Base-by-base conservation (phyloP, 2,888 invertebrate genomes). In the Agriotes lineatus region DNA sequence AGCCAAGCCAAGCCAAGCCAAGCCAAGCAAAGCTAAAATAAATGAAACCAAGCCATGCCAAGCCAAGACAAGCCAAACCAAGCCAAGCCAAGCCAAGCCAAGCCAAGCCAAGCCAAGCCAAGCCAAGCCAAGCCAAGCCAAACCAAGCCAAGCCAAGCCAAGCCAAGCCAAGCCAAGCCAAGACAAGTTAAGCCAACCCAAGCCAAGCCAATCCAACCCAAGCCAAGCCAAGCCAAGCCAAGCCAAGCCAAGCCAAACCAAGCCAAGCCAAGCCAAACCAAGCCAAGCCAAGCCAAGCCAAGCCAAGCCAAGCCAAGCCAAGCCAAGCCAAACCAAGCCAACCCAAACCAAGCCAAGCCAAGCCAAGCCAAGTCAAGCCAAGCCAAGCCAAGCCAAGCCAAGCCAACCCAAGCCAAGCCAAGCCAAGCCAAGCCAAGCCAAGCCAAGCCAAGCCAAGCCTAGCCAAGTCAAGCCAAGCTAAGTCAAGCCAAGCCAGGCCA, bases 121-220 rank as follows among this genome's bases (percentile, higher is more conserved):
- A 37, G 35, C n/a, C 35, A 37, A 37, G 35, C n/a, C 35, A 37
- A 37, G 35, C n/a, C 35, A n/a, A 37, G 35, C n/a, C 35, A n/a
- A 37, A n/a, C n/a, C 35, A n/a, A 37, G 35, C n/a, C 35, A n/a
- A 37, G 35, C 7, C 25, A 25, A 37, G 35, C n/a, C 35, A n/a
- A 37, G 35, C n/a, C 35, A n/a, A 37, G 35, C n/a, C 35, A n/a
- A 37, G n/a, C n/a, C 35, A n/a, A 37, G 35, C n/a, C 35, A n/a
- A 37, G 35, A 10, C 35, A n/a, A 37, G 35, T 37, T n/a, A n/a
- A 37, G 35, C n/a, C 35, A 37, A 37, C 9, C n/a, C 10, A n/a
- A 37, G 35, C n/a, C 35, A n/a, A 3, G n/a, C n/a, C 35, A n/a
- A 37, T 6, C 7, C 25, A 25, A 37, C 9, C n/a, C 35, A n/a